Conservation (phyloP, 2,113 vertebrate genomes). For the Charina bottae region DNA sequence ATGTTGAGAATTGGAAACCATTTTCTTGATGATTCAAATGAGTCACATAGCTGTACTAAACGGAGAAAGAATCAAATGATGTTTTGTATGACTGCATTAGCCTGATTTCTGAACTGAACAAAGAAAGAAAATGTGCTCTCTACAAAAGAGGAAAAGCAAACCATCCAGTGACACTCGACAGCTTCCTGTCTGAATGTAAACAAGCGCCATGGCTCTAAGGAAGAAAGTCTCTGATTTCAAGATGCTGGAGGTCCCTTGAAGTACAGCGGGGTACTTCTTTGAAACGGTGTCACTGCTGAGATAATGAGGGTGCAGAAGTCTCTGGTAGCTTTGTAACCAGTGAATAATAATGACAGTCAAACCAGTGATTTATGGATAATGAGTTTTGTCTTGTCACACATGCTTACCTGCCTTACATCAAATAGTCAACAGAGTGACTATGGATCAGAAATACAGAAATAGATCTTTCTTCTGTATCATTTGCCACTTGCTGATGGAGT, state of each 20-base stretch:
- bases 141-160: neutral
- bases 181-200: conserved; percentile 8
- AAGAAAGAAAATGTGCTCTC: neutral
- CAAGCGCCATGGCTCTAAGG: conserved; percentile 16
- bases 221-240: conserved; percentile 19
- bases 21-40: neutral
- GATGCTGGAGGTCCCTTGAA: conserved; percentile 41
- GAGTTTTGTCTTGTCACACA: conserved; percentile 65
- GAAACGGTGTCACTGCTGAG: conserved; percentile 58
- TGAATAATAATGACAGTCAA: conserved; percentile 63
- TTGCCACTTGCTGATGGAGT: conserved; percentile 42
- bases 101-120: neutral
- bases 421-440: conserved; percentile 36
- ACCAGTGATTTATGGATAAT: conserved; percentile 63
- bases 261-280: conserved; percentile 45
- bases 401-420: conserved; percentile 51
- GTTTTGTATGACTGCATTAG: neutral
- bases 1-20: neutral
- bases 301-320: conserved; percentile 65
- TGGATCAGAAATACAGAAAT: conserved; percentile 56
- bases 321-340: conserved; percentile 64
- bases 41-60: neutral
- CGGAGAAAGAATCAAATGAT: neutral
- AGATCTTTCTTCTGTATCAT: conserved; percentile 40
- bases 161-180: neutral